Base-by-base conservation (phyloP, 2,797 vertebrate species). In the Sciaenops ocellatus region DNA sequence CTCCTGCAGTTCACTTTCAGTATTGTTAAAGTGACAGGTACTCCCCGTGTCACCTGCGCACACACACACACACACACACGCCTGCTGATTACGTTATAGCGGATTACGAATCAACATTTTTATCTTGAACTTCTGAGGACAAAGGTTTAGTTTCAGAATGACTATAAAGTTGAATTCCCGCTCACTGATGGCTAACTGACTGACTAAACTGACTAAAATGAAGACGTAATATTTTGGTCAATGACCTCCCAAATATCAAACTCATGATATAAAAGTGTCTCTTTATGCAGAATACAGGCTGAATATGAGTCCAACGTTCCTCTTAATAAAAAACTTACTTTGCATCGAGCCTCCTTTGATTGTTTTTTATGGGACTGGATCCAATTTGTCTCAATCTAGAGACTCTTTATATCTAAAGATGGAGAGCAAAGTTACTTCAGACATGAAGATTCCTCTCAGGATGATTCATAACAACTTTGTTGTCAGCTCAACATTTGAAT, bases 61-160 rank as follows among this genome's bases (percentile, higher is more conserved):
- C 26, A 30, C 28, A 54, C 63, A 76, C 1, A 62, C 7, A 61
- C 20, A 69, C 50, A 61, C 20, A 46, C 28, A 44, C 24, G 61
- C 38, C 28, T 44, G 20, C 4, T 15, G 15, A 34, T 68, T 70
- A 12, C 16, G 22, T 6, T 41, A 63, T 34, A 22, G 24, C 8
- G 34, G 34, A 2, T 34, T 34, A 34, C 5, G 13, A 28, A 17
- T 20, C n/a, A 1, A 50, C 6, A 4, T 30, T 28, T 71, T 30
- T 22, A 8, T n/a, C 9, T n/a, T 26, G 7, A 67, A n/a, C 20
- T 41, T 18, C 17, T 20, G 17, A 0, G 5, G 0, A 2, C 9
- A 0, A 1, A 17, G 6, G 16, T 65, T 79, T 3, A 34, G 73
- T 79, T 80, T 82, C 73, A 57, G 3, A 22, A 72, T 78, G 4